Percentiles rank a stretch among this genome's conserved stretches.
These are phyloP conservation scores for Pollenia griseotomentosa DNA, from an alignment of 2,888 invertebrate species.

Conservation along the genomic window DNA sequence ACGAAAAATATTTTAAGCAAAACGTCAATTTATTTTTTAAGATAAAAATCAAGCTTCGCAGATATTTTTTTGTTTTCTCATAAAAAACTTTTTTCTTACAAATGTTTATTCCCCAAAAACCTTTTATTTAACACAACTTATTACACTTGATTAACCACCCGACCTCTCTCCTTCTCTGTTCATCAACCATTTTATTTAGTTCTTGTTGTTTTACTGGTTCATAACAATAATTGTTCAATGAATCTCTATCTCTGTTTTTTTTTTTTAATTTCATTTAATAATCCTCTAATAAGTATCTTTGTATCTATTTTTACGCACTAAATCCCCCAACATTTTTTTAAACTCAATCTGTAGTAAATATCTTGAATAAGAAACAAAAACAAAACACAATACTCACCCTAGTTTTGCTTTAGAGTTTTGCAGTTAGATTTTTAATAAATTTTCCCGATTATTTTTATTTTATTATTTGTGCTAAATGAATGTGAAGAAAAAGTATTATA, in stretches of 20 bases:
- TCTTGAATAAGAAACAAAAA: background rate
- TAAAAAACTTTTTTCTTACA: no score
- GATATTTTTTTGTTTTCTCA: no score
- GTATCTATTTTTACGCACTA: slow-evolving; percentile 9
- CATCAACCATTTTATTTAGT: background rate
- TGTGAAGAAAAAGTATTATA: slow-evolving; percentile 45
- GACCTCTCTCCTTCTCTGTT: background rate
- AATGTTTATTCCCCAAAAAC: no score
- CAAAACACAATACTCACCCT: background rate
- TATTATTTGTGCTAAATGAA: slow-evolving; percentile 44
- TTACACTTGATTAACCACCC: background rate
- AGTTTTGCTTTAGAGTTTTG: background rate
- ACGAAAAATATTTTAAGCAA: no score
- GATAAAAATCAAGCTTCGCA: no score
- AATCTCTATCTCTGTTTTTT: slow-evolving; percentile 12
- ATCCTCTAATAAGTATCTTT: slow-evolving; percentile 26
- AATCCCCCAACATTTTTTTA: slow-evolving; percentile 19
- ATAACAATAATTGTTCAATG: slow-evolving; percentile 13
- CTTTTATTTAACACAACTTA: no score
- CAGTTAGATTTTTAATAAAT: slow-evolving; percentile 29
- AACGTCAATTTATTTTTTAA: no score
- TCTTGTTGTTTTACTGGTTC: background rate
- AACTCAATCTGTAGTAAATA: background rate
- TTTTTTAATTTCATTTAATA: slow-evolving; percentile 40
- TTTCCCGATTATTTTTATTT: slow-evolving; percentile 47